These are phyloP conservation scores for Orestias chungarensis DNA, from an alignment of 2,797 vertebrate genomes.

Conservation along the genomic window DNA sequence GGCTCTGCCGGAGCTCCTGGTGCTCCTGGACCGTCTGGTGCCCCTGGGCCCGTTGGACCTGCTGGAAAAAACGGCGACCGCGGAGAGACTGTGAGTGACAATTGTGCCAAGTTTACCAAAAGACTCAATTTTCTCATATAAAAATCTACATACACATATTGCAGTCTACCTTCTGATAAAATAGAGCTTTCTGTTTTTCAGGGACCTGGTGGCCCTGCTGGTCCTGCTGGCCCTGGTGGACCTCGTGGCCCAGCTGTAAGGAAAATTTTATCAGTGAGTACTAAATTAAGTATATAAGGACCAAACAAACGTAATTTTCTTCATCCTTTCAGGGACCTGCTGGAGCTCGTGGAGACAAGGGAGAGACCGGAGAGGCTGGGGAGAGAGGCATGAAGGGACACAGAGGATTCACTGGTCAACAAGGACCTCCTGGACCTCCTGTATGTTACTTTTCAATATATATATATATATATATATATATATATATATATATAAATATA, in stretches of 20 bases:
- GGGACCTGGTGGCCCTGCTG: slow-evolving; percentile 87
- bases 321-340: slow-evolving; percentile 79
- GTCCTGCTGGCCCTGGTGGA: slow-evolving; percentile 86
- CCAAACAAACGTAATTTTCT: not conserved
- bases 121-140: not conserved
- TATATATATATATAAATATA: not conserved
- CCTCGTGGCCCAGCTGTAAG: slow-evolving; percentile 94
- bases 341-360: slow-evolving; percentile 97
- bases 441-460: slow-evolving; percentile 80
- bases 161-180: not conserved
- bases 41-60: slow-evolving; percentile 92
- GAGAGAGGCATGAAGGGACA: slow-evolving; percentile 99
- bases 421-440: slow-evolving; percentile 90
- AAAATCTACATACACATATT: not conserved
- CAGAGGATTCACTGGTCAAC: slow-evolving; percentile 97
- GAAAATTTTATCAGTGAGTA: slow-evolving; percentile 36
- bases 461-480: not conserved
- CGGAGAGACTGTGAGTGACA: slow-evolving; percentile 89
- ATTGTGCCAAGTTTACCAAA: not conserved
- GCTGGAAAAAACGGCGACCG: slow-evolving; percentile 96
- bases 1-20: slow-evolving; percentile 88
- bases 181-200: slow-evolving; percentile 54
- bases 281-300: not conserved
- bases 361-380: slow-evolving; percentile 93
- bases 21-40: slow-evolving; percentile 93